Percentiles rank a stretch among this genome's conserved stretches.
These are phyloP conservation scores for Uria lomvia DNA, from an alignment of 2,113 vertebrate species.

Conservation along the genomic window DNA sequence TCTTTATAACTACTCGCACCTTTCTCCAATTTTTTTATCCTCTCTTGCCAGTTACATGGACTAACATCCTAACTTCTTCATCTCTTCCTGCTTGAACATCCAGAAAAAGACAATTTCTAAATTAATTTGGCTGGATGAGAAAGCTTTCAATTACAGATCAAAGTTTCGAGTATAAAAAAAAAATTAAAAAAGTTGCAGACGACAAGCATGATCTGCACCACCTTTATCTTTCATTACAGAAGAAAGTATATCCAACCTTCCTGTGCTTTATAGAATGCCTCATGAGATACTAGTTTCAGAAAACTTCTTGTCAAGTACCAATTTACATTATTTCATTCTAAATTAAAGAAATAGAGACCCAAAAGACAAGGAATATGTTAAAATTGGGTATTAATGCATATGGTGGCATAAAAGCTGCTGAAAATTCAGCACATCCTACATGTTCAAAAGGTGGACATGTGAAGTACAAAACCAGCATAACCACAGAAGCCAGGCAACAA, in stretches of 20 bases:
- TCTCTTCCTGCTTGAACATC: not conserved
- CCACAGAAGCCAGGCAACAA: not conserved
- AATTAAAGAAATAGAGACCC: not conserved
- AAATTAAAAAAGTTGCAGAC: not conserved
- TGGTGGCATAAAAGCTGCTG: not conserved
- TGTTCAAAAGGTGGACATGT: rapidly evolving
- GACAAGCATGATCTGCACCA: not conserved
- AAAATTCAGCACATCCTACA: not conserved
- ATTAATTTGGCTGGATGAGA: not conserved
- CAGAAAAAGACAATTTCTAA: not conserved
- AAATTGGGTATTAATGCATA: not conserved
- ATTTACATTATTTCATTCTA: not conserved
- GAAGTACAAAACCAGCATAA: not conserved
- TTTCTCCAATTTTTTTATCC: not conserved
- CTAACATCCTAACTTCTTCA: not conserved
- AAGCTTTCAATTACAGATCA: not conserved
- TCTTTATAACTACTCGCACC: not conserved
- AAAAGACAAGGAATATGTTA: not conserved
- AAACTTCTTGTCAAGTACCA: not conserved
- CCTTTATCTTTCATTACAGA: not conserved
- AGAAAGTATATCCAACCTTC: not conserved
- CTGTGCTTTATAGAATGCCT: not conserved
- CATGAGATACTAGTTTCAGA: not conserved
- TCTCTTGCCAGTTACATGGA: not conserved
- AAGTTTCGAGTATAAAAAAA: not conserved